phyloP scores from a whole-genome alignment of 2,797 vertebrate genomes.

The Myioborus miniatus region DNA sequence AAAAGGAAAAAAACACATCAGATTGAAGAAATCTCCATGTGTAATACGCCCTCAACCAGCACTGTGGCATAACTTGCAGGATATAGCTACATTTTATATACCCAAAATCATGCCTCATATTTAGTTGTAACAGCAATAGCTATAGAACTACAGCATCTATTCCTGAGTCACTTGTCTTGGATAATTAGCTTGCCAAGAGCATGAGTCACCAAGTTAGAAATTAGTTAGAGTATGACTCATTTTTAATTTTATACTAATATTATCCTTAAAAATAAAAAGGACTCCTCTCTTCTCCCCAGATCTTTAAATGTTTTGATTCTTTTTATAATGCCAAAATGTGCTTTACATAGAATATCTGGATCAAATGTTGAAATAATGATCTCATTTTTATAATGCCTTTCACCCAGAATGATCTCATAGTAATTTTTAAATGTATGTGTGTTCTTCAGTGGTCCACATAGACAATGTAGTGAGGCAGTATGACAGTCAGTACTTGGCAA shows the following conservation, averaged over 20 bases:
- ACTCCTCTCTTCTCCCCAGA: neutral
- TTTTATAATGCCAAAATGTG: neutral
- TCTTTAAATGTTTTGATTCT: neutral
- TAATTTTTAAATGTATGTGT: neutral
- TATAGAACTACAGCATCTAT: neutral
- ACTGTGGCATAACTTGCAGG: neutral
- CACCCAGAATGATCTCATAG: neutral
- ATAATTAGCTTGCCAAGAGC: conserved; percentile 7
- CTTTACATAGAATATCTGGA: neutral
- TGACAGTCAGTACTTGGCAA: neutral
- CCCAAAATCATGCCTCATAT: neutral
- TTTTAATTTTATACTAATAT: conserved; percentile 25
- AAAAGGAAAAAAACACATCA: conserved; percentile 33
- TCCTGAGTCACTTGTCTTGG: conserved; percentile 1
- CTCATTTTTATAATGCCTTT: neutral
- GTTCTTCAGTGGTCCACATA: neutral
- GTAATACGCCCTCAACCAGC: neutral
- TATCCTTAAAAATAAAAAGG: neutral
- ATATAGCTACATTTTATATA: neutral
- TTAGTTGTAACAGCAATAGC: neutral
- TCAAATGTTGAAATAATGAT: neutral
- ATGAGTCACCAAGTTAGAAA: conserved; percentile 34
- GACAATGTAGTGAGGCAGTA: neutral
- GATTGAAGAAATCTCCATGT: neutral
- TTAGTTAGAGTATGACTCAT: neutral